These are phyloP conservation scores for Scaptodrosophila lebanonensis DNA, from an alignment of 1,140 invertebrate genomes.

Conservation along the genomic window DNA sequence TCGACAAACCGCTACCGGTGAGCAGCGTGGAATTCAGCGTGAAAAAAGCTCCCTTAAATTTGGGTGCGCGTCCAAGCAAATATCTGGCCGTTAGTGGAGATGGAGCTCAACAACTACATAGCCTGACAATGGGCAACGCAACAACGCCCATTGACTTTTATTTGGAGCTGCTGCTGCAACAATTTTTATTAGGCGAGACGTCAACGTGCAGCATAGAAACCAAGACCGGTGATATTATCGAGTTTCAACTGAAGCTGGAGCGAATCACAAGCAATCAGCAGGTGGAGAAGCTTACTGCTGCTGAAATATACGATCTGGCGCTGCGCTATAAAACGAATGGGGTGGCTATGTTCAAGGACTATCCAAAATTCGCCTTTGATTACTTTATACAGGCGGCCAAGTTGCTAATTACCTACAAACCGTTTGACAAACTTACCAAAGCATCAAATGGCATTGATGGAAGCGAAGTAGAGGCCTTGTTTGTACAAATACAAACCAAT, in stretches of 20 bases:
- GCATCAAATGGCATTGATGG: slow-evolving; percentile 46
- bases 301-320: slow-evolving; percentile 50
- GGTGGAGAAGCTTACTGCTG: slow-evolving; percentile 49
- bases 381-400: slow-evolving; percentile 71
- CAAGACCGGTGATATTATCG: slow-evolving; percentile 44
- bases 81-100: slow-evolving; percentile 24
- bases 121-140: slow-evolving; percentile 54
- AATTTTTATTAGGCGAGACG: slow-evolving; percentile 65
- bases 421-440: slow-evolving; percentile 53
- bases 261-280: slow-evolving; percentile 44
- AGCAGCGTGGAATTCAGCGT: slow-evolving; percentile 51
- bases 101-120: slow-evolving; percentile 27
- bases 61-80: slow-evolving; percentile 38
- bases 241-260: slow-evolving; percentile 47
- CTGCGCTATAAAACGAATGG: slow-evolving; percentile 64
- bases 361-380: slow-evolving; percentile 69
- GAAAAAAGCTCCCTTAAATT: slow-evolving; percentile 31
- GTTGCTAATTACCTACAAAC: slow-evolving; percentile 65
- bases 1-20: slow-evolving; percentile 49
- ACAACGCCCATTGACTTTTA: slow-evolving; percentile 67
- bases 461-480: slow-evolving; percentile 44
- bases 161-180: slow-evolving; percentile 63
- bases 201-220: slow-evolving; percentile 52
- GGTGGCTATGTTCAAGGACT: slow-evolving; percentile 67
- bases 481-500: slow-evolving; percentile 68